These are phyloP conservation scores for Morone chrysops DNA, from an alignment of 2,113 vertebrate genomes.

Conservation along the genomic window DNA sequence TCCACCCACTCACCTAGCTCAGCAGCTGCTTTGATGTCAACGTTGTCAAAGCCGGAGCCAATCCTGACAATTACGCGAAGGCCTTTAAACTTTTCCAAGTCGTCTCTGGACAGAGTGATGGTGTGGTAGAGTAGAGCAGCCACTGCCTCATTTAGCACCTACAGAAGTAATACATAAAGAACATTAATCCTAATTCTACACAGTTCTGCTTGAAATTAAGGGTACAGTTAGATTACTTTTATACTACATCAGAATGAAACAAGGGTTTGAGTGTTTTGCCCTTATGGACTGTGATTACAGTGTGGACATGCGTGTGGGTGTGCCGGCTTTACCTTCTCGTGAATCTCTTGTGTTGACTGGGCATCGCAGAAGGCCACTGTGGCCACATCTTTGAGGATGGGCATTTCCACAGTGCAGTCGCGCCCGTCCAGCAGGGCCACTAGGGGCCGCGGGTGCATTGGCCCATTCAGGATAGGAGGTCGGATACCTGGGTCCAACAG, in stretches of 20 bases:
- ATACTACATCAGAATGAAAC: not conserved
- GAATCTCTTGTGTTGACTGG: conserved; percentile 94
- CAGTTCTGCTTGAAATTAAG: not conserved
- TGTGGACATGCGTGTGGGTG: not conserved
- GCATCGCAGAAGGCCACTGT: conserved; percentile 94
- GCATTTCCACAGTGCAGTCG: conserved; percentile 94
- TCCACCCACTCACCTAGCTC: conserved; percentile 86
- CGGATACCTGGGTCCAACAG: conserved; percentile 85
- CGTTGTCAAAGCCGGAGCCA: conserved; percentile 92
- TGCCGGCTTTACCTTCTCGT: conserved; percentile 87
- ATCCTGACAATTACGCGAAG: conserved; percentile 92
- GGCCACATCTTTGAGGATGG: conserved; percentile 93
- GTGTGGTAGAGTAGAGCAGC: conserved; percentile 93
- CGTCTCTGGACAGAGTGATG: conserved; percentile 91
- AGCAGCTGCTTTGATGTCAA: conserved; percentile 92
- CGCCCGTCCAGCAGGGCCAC: conserved; percentile 92
- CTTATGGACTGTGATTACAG: too few relatives aligned
- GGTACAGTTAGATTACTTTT: not conserved
- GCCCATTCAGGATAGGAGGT: conserved; percentile 91
- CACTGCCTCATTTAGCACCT: conserved; percentile 94
- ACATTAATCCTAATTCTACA: not conserved
- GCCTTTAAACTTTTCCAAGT: conserved; percentile 93
- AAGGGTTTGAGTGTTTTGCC: too few relatives aligned
- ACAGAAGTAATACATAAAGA: not conserved
- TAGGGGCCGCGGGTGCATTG: conserved; percentile 92